Evolutionary conservation across 2,113 vertebrate species (phyloP).

Genomic region (Mellivora capensis): DNA sequence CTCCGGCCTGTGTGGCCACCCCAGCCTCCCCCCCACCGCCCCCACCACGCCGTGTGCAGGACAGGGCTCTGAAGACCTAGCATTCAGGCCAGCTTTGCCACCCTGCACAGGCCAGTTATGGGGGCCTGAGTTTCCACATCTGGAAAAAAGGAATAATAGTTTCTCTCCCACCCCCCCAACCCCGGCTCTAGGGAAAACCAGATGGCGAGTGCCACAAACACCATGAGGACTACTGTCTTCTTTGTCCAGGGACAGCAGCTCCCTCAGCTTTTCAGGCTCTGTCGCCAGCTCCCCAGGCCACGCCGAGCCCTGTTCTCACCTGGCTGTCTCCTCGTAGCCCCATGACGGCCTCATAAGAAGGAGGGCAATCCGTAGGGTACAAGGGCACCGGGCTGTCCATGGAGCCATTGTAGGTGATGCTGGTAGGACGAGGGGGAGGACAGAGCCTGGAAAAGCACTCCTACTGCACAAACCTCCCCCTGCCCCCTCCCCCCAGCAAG

Average conservation of each 20-base stretch:
- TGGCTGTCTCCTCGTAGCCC: constrained; percentile 92
- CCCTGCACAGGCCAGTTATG: not conserved
- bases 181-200: not conserved
- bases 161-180: not conserved
- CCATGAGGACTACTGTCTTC: not conserved
- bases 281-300: not conserved
- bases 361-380: constrained; percentile 95
- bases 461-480: not conserved
- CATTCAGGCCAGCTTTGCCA: not conserved
- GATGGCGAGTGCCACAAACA: not conserved
- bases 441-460: not conserved
- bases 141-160: not conserved
- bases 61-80: not conserved
- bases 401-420: constrained; percentile 98
- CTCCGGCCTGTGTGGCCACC: not conserved
- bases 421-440: constrained; percentile 58
- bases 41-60: accelerated
- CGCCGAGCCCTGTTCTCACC: constrained; percentile 77
- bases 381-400: constrained; percentile 97
- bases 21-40: too few relatives aligned
- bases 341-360: constrained; percentile 96
- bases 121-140: not conserved
- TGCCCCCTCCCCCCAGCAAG: not conserved
- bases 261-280: not conserved
- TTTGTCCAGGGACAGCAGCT: not conserved